Base-by-base conservation (phyloP, 2,888 invertebrate genomes). In the Mellilla xanthometata region DNA sequence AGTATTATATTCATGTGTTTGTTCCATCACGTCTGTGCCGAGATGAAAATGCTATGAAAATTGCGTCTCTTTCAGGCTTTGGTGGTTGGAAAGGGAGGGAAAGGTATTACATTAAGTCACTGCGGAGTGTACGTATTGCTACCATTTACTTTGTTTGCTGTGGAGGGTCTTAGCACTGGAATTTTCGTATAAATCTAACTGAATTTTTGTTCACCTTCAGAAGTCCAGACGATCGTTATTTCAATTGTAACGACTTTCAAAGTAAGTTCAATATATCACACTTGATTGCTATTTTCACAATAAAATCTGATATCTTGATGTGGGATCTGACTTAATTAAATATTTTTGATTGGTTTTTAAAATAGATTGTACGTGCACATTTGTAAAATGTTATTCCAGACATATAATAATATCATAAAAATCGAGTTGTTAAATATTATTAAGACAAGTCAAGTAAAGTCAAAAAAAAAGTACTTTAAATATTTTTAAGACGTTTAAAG, bases 1-100 rank as follows among this genome's bases (percentile, higher is more conserved):
- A 81, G 78, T 80, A 82, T 83, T 81, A 84, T 85, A 84, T 85
- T 87, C 86, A 85, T 86, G 80, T 86, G 78, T 86, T 85, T 86
- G 81, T 82, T 81, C 76, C 76, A 83, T 83, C 82, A 83, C 81
- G 83, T 84, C 78, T 80, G 76, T 82, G 73, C 74, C 66, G 77
- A 72, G 79, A 85, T 86, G 86, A 86, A 86, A 87, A 85, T 79
- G 78, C 80, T 72, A 84, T 82, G 81, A 83, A 84, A 83, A 76
- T 66, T 69, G 67, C 60, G 72, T 83, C 84, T 70, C 72, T 73
- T 63, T 86, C 77, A 62, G 62, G 62, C 74, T 61, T 72, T 73
- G 63, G 60, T 61, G 60, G 68, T 74, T 61, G 67, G 68, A 79
- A 36, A 76, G 77, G 77, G 84, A 81, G 61, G 60, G 65, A 49